Base-by-base conservation (phyloP, 2,888 invertebrate species). In the Campoletis raptor region DNA sequence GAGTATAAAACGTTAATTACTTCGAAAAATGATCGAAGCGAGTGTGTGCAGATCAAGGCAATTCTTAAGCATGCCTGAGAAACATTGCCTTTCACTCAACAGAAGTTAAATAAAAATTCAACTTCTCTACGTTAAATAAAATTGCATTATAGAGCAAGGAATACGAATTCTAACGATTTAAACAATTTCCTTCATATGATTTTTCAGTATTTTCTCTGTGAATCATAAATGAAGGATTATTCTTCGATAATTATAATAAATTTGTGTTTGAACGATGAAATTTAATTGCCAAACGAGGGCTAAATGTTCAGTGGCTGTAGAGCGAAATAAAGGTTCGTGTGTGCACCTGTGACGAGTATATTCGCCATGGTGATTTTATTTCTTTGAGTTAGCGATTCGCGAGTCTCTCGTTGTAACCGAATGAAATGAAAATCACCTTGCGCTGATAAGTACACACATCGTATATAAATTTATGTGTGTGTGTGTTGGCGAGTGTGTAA, bases 341-440 rank as follows among this genome's bases (percentile, higher is more conserved):
- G 42, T 73, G 5, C 57, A 85, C 82, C 74, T 70, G 85, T 61
- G 57, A 30, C 67, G 24, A 24, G 69, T 57, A 18, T 64, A 70
- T 82, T 82, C 69, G 78, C 66, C 37, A 79, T 57, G 64, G 70
- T 36, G 82, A 80, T 83, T 83, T 76, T 76, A 80, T 83, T 66
- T 80, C 45, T 61, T 42, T 85, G 54, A 67, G 48, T 87, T 83
- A 81, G 85, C 81, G 85, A 83, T 86, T 84, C 87, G 74, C 86
- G 79, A 80, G 74, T 83, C 79, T 77, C 76, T 61, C 76, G 57
- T n/a, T 64, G 74, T 42, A 69, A 54, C 52, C 83, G 84, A 79
- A 74, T 67, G 70, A 80, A 72, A 81, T 76, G 76, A 83, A 72
- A 83, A 86, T 86, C 72, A 86, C 86, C 79, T 86, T 80, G 86